Percentiles rank a stretch among this genome's conserved stretches.
These are phyloP conservation scores for Takifugu ocellatus DNA, from an alignment of 2,797 vertebrate species.

Conservation along the genomic window DNA sequence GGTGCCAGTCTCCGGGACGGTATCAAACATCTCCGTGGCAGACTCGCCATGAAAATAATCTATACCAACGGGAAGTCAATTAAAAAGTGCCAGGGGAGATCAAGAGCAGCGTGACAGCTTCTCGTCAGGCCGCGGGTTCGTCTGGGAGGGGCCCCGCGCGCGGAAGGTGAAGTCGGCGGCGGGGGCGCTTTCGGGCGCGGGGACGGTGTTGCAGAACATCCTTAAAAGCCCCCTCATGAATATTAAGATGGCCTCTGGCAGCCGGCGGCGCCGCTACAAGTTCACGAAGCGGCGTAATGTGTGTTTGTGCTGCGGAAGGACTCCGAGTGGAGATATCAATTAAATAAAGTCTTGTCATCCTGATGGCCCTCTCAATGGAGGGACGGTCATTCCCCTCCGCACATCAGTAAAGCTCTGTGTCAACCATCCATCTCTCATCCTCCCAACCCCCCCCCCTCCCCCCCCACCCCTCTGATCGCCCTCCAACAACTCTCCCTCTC, in stretches of 20 bases:
- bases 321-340: conserved; percentile 86
- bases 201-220: conserved; percentile 72
- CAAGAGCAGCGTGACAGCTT: conserved; percentile 89
- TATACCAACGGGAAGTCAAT: conserved; percentile 93
- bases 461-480: conserved; percentile 36
- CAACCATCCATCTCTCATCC: conserved; percentile 82
- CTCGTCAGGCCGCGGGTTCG: conserved; percentile 81
- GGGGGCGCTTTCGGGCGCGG: conserved; percentile 26
- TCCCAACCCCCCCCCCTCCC: conserved; percentile 31
- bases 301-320: conserved; percentile 84
- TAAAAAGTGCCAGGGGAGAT: conserved; percentile 92
- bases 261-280: conserved; percentile 85
- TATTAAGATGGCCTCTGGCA: conserved; percentile 90
- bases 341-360: conserved; percentile 90
- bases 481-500: conserved; percentile 45
- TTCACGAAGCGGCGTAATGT: conserved; percentile 92
- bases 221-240: conserved; percentile 89
- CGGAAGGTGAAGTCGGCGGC: conserved; percentile 40
- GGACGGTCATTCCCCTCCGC: conserved; percentile 90
- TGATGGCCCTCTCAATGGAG: conserved; percentile 92
- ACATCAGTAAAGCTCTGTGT: conserved; percentile 90
- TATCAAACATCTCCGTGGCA: conserved; percentile 81
- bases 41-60: conserved; percentile 87
- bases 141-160: conserved; percentile 41
- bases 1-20: conserved; percentile 71